Conservation (phyloP, 2,888 invertebrate genomes). For the Heliconius hortense region DNA sequence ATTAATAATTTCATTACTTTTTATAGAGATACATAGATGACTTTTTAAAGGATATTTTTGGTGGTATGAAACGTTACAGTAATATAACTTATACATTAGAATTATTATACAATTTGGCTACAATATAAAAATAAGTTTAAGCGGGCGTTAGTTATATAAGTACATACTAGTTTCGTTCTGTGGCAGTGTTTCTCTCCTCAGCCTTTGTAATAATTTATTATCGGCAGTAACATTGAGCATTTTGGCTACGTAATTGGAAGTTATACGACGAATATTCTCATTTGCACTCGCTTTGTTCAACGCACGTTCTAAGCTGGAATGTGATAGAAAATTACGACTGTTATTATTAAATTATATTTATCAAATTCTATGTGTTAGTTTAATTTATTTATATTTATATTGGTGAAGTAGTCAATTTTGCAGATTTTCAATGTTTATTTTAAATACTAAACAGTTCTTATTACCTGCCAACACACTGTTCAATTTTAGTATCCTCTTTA, state of each 20-base stretch:
- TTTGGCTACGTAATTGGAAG: slow-evolving; percentile 56
- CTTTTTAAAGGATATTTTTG: no score
- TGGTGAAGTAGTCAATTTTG: no score
- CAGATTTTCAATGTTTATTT: not conserved
- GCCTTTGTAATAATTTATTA: not conserved
- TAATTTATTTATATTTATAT: no score
- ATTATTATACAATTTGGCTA: no score
- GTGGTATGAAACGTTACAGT: no score
- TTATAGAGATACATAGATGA: no score
- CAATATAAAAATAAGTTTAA: no score
- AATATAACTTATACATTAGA: no score
- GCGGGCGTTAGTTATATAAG: not conserved
- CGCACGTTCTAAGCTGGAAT: slow-evolving; percentile 52
- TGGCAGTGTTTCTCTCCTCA: slow-evolving; percentile 15
- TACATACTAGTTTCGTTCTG: slow-evolving; percentile 2
- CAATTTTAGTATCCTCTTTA: slow-evolving; percentile 51
- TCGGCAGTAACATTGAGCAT: slow-evolving; percentile 45
- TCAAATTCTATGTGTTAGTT: no score
- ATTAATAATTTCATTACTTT: no score
- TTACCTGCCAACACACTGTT: slow-evolving; percentile 57
- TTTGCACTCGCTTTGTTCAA: slow-evolving; percentile 43
- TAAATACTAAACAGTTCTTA: not conserved
- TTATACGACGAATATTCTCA: slow-evolving; percentile 46
- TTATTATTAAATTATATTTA: no score
- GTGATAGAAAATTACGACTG: no score